phyloP scores from a whole-genome alignment of 2,888 invertebrate species.

The Nymphalis urticae region DNA sequence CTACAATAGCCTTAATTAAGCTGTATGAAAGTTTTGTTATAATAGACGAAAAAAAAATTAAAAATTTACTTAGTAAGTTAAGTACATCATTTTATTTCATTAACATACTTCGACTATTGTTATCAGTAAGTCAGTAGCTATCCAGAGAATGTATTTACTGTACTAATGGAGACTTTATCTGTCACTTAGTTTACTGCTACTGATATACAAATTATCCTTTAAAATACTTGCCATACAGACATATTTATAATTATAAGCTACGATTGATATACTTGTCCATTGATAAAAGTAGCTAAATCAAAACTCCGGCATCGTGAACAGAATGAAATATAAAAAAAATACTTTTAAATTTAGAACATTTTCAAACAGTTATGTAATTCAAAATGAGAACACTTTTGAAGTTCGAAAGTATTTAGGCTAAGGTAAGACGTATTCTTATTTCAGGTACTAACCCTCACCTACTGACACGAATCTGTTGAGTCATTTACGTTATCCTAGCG shows the following conservation, averaged over 20 bases:
- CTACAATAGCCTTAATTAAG: too few relatives aligned
- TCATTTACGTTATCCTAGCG: constrained; percentile 61
- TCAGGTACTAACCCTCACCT: constrained; percentile 74
- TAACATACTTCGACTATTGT: not conserved
- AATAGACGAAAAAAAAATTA: too few relatives aligned
- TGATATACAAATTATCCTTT: constrained; percentile 35
- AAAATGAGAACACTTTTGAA: constrained; percentile 32
- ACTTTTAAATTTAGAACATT: constrained; percentile 13
- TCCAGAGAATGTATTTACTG: constrained; percentile 28
- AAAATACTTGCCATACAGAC: not conserved
- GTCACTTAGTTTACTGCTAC: constrained; percentile 25
- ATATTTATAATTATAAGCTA: not conserved
- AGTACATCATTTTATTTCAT: constrained; percentile 9
- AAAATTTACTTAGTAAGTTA: too few relatives aligned
- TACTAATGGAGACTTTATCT: constrained; percentile 33
- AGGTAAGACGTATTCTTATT: constrained; percentile 67
- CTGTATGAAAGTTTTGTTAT: too few relatives aligned
- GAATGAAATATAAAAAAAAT: too few relatives aligned
- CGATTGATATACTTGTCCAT: not conserved
- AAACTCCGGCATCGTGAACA: too few relatives aligned
- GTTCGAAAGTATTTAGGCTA: constrained; percentile 59
- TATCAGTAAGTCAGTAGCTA: constrained; percentile 21
- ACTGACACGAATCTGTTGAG: constrained; percentile 67
- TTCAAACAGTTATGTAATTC: constrained; percentile 34
- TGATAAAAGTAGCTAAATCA: too few relatives aligned